Percentiles rank a stretch among this genome's conserved stretches.
Conservation (phyloP, 92 coral and sea anemone genomes). For the Pocillopora grandis region DNA sequence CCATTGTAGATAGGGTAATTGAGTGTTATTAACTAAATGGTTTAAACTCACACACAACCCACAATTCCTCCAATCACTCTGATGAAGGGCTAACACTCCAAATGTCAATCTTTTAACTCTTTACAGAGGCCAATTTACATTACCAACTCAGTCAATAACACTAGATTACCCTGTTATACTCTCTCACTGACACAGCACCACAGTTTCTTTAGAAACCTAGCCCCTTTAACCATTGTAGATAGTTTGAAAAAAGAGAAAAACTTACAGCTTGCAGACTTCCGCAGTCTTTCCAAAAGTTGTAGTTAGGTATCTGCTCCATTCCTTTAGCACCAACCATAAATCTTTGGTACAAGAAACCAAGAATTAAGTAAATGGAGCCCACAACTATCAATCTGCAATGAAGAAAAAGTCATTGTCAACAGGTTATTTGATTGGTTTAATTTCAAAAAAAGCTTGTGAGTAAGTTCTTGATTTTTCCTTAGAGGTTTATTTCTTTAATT, state of each 20-base stretch:
- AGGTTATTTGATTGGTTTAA: neutral
- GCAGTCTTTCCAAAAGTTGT: constrained; percentile 85
- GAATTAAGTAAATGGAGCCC: constrained; percentile 66
- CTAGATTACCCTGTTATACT: too few species aligned
- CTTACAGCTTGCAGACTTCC: constrained; percentile 95
- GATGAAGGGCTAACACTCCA: too few species aligned
- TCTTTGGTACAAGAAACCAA: constrained; percentile 92
- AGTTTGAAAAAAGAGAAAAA: neutral
- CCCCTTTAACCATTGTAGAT: too few species aligned
- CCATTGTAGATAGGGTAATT: neutral
- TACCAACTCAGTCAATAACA: too few species aligned
- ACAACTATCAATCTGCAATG: constrained; percentile 68
- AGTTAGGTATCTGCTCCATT: constrained; percentile 93
- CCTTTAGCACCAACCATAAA: constrained; percentile 93
- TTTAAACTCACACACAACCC: too few species aligned
- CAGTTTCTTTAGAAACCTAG: too few species aligned
- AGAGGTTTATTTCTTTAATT: too few species aligned
- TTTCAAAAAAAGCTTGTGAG: neutral
- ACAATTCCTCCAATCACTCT: too few species aligned
- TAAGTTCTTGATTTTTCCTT: neutral
- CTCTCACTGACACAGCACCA: too few species aligned
- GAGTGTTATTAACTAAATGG: too few species aligned
- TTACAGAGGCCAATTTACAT: too few species aligned
- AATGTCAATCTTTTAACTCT: too few species aligned
- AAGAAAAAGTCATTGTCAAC: neutral